A percentile compares a stretch with the other conserved stretches of the same genome.
These are phyloP conservation scores for Chorisops tibialis DNA, from an alignment of 2,888 invertebrate genomes.

Conservation along the genomic window DNA sequence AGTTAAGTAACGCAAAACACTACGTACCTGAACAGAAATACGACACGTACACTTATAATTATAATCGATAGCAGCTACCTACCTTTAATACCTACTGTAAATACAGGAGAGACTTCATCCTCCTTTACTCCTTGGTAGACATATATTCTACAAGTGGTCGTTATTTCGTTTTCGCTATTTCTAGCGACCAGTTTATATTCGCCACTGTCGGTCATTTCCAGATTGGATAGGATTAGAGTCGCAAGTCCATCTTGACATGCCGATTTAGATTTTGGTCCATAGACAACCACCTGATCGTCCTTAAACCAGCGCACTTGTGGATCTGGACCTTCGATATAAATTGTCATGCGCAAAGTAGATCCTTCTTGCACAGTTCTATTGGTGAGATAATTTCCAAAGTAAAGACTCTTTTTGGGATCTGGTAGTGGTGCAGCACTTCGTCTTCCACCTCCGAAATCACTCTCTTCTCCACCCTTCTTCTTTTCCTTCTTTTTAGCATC, in stretches of 20 bases:
- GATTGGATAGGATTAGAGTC: constrained; percentile 68
- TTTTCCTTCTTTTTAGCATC: constrained; percentile 41
- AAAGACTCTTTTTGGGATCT: constrained; percentile 52
- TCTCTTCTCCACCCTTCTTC: constrained; percentile 31
- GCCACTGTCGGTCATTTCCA: constrained; percentile 67
- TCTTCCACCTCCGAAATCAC: constrained; percentile 39
- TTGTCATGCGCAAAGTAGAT: constrained; percentile 72
- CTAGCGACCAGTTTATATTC: constrained; percentile 74
- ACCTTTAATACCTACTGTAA: constrained; percentile 73
- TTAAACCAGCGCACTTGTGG: constrained; percentile 72
- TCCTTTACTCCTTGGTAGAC: constrained; percentile 68
- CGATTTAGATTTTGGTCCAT: constrained; percentile 60
- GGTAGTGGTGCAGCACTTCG: constrained; percentile 51
- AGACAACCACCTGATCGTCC: constrained; percentile 61
- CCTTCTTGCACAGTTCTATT: constrained; percentile 73
- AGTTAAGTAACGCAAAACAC: neutral
- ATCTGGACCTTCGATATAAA: constrained; percentile 72
- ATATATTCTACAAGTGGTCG: constrained; percentile 65
- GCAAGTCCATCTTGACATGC: constrained; percentile 67
- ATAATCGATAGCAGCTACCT: constrained; percentile 37
- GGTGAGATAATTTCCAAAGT: constrained; percentile 71
- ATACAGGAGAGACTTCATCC: constrained; percentile 66
- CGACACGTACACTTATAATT: constrained; percentile 19
- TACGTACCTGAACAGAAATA: constrained; percentile 27
- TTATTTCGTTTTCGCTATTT: constrained; percentile 69